Evolutionary conservation across 2,113 vertebrate genomes (phyloP), one percentile per base, ranked within the genome.

Genomic region (Podarcis raffonei): DNA sequence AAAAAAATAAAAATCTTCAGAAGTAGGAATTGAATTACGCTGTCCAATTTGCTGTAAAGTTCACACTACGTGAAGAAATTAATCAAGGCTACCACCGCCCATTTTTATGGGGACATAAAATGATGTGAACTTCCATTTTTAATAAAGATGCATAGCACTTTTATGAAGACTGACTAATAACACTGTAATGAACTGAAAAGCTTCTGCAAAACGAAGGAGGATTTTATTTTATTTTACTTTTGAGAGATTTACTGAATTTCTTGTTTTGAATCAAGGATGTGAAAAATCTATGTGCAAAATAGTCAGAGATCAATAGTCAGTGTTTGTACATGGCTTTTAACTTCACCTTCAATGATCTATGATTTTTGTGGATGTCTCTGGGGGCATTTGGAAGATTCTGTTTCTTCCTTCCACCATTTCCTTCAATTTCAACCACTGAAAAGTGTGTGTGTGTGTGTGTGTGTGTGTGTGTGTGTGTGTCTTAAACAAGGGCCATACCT

Each of bases 151-250:
- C 97, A 97, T 97, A 96, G 97, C 96, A 95, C 97, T 98, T 98
- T 98, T 98, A 98, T 98, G 97, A 98, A 98, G 98, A 98, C 96
- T 95, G 96, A 97, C 98, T 98, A 98, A 98, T 98, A 98, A 98
- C 97, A 96, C 83, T 90, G 62, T 96, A 96, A 96, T 97, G 96
- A 96, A 96, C 96, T 95, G 95, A 95, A 96, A 95, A 95, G 90
- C 87, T 89, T 94, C 96, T 89, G 93, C 93, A 93, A 94, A 65
- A 91, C 91, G 93, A 94, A 92, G 94, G 95, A 93, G 79, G 91
- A 95, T 95, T 94, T 96, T 94, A 94, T 95, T 93, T 95, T 72
- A 32, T 72, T 72, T 32, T 72, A 32, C 27, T 53, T 72, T 23
- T 27, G 16, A 32, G 25, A 88, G 96, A 93, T 97, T 96, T 97